Percentiles rank a stretch among this genome's conserved stretches.
Evolutionary conservation across 2,888 invertebrate species (phyloP).

Genomic region (Cremastobaeus sp.): DNA sequence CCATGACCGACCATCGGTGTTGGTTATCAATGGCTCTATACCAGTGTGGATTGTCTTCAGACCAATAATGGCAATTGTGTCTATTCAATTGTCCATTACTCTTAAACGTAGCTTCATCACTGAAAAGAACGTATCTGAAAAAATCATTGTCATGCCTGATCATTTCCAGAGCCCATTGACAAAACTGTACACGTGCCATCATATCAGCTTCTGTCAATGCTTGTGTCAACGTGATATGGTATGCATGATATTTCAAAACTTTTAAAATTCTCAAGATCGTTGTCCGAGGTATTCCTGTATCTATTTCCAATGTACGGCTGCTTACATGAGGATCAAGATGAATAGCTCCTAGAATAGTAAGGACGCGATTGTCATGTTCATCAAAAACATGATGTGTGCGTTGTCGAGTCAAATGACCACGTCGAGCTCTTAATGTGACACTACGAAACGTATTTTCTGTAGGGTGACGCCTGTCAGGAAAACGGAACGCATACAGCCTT

Average conservation of each 20-base stretch:
- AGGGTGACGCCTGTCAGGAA: constrained; percentile 29
- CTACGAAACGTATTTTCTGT: neutral
- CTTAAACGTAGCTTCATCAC: constrained; percentile 40
- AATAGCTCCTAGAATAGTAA: constrained; percentile 15
- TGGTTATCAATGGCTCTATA: constrained; percentile 4
- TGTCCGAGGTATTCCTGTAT: constrained; percentile 39
- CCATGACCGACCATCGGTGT: constrained; percentile 15
- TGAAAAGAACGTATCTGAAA: constrained; percentile 13
- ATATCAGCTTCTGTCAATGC: constrained; percentile 28
- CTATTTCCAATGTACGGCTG: constrained; percentile 32
- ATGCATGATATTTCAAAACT: constrained; percentile 23
- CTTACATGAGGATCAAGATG: constrained; percentile 46
- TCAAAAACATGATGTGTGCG: constrained; percentile 8
- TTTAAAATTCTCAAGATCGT: constrained; percentile 42
- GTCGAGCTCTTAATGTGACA: constrained; percentile 5
- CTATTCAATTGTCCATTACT: constrained; percentile 39
- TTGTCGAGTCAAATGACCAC: constrained; percentile 7
- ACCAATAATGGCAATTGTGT: constrained; percentile 51
- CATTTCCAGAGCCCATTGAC: constrained; percentile 34
- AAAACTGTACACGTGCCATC: constrained; percentile 21
- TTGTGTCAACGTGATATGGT: constrained; percentile 40
- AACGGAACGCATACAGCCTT: constrained; percentile 25
- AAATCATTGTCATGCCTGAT: constrained; percentile 31
- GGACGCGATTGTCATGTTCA: constrained; percentile 2
- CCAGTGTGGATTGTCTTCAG: constrained; percentile 62